Evolutionary conservation across 2,797 vertebrate genomes (phyloP).

Genomic region (Chelon auratus): DNA sequence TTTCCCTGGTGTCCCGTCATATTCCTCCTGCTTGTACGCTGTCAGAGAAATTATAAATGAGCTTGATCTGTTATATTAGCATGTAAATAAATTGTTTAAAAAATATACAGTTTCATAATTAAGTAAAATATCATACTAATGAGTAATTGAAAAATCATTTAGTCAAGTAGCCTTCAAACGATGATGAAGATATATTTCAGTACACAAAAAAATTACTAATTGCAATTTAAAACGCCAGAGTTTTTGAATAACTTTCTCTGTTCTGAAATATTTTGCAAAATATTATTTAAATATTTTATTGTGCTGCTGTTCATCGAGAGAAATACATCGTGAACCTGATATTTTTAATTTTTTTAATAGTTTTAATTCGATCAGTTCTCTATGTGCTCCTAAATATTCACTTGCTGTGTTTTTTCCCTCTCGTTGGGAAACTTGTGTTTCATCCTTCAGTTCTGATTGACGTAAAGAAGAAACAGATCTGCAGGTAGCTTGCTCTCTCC

Average conservation of each 20-base stretch:
- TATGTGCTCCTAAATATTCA: rapidly evolving
- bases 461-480: not conserved
- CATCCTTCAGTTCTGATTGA: constrained; percentile 4
- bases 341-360: too few relatives aligned
- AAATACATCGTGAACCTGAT: too few relatives aligned
- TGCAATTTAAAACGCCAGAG: not conserved
- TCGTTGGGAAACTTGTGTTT: not conserved
- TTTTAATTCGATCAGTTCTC: not conserved
- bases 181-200: too few relatives aligned
- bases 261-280: not conserved
- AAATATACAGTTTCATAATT: too few relatives aligned
- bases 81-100: not conserved
- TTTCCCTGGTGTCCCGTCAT: not conserved
- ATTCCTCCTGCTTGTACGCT: not conserved
- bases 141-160: not conserved
- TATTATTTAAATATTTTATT: not conserved
- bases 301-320: too few relatives aligned
- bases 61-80: not conserved
- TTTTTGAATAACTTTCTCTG: not conserved
- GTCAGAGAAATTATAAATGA: not conserved
- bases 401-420: not conserved
- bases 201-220: too few relatives aligned
- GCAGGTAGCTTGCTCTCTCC: not conserved
- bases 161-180: not conserved
- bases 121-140: too few relatives aligned